Percentiles rank a stretch among this genome's conserved stretches.
Evolutionary conservation across 2,113 vertebrate species (phyloP).

Genomic region (Lophochroa leadbeateri): DNA sequence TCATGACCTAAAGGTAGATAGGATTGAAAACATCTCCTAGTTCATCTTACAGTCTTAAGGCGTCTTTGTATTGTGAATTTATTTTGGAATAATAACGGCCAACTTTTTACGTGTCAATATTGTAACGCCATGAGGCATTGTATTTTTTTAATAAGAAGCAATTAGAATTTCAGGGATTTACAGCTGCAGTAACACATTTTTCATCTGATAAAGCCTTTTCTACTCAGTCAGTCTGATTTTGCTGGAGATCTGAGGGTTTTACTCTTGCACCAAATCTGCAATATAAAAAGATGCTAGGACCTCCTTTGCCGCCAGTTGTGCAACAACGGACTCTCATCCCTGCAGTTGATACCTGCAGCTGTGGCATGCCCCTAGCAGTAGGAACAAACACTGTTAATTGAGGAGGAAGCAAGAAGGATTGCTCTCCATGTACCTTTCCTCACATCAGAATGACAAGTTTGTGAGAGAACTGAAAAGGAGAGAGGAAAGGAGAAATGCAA

Average conservation of each 20-base stretch:
- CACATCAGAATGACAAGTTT: not conserved
- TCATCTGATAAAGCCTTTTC: not conserved
- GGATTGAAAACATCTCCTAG: not conserved
- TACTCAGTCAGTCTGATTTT: not conserved
- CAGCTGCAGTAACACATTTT: not conserved
- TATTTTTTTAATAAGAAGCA: not conserved
- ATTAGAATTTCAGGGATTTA: not conserved
- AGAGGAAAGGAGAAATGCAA: not conserved
- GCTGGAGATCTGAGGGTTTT: not conserved
- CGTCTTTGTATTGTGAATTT: not conserved
- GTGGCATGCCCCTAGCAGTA: not conserved
- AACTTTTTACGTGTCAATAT: not conserved
- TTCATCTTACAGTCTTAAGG: not conserved
- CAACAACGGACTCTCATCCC: accelerated
- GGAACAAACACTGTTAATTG: not conserved
- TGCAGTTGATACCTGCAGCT: accelerated
- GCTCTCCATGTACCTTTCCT: not conserved
- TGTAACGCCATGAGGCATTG: not conserved
- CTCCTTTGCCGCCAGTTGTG: accelerated
- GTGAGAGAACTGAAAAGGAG: not conserved
- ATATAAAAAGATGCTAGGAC: not conserved
- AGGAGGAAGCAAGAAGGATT: not conserved
- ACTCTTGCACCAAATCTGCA: not conserved
- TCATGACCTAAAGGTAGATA: not conserved
- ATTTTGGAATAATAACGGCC: not conserved